Evolutionary conservation across 2,113 vertebrate genomes (phyloP).

Genomic region (rabbit (Oryctolagus cuniculus)): DNA sequence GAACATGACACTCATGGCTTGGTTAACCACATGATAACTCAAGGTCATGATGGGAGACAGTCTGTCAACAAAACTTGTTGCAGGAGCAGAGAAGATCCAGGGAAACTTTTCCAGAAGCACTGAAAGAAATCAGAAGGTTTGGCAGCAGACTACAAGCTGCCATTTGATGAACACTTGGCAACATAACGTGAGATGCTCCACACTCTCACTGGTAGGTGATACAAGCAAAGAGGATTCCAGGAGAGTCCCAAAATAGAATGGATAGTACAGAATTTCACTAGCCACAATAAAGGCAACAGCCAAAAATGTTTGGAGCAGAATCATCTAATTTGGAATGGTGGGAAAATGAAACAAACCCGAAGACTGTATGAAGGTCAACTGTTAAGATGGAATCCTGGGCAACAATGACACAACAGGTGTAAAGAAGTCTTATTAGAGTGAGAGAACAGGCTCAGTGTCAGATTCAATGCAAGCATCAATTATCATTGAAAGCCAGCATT

Average conservation of each 20-base stretch:
- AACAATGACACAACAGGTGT: background rate
- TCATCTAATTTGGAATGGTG: background rate
- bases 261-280: background rate
- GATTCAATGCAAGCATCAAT: background rate
- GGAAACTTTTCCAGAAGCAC: background rate
- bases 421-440: background rate
- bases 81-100: background rate
- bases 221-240: background rate
- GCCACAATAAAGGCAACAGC: background rate
- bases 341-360: conserved; percentile 3
- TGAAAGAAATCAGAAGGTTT: background rate
- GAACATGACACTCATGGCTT: background rate
- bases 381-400: background rate
- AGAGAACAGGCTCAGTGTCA: background rate
- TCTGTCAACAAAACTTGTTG: background rate
- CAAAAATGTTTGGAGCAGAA: background rate
- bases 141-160: background rate
- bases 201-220: accelerated
- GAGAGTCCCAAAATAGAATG: background rate
- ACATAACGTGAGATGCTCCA: background rate
- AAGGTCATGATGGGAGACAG: background rate
- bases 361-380: background rate
- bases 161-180: background rate
- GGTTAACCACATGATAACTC: background rate
- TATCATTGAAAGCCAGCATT: background rate